Percentiles rank a stretch among this genome's conserved stretches.
These are phyloP conservation scores for Sebastes reedi DNA, from an alignment of 2,797 vertebrate species.

Conservation along the genomic window DNA sequence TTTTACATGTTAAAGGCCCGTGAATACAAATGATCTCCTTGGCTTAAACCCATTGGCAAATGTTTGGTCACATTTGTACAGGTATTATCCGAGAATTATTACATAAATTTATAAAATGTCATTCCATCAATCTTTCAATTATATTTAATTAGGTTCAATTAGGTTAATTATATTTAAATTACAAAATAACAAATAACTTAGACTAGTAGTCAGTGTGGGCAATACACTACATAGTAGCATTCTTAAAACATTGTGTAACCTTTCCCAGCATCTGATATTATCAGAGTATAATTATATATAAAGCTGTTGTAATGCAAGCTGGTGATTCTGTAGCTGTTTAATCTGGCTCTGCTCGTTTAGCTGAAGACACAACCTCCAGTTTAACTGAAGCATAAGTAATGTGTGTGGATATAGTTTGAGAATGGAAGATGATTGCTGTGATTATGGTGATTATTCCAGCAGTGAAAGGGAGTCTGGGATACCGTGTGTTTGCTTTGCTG, in stretches of 20 bases:
- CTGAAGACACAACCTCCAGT: constrained; percentile 47
- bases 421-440: constrained; percentile 76
- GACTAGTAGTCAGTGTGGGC: not conserved
- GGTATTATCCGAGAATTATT: constrained; percentile 4
- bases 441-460: constrained; percentile 76
- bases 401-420: constrained; percentile 74
- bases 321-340: constrained; percentile 53
- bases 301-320: constrained; percentile 2
- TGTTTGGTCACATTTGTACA: not conserved
- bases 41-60: constrained; percentile 2
- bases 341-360: constrained; percentile 58
- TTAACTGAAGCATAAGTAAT: constrained; percentile 70
- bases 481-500: constrained; percentile 74
- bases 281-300: constrained; percentile 36
- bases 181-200: constrained; percentile 22
- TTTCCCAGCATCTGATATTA: constrained; percentile 43
- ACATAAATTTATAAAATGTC: constrained; percentile 17
- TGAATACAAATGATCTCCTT: not conserved
- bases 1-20: not conserved
- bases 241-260: constrained; percentile 9
- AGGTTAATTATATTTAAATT: constrained; percentile 44
- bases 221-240: not conserved
- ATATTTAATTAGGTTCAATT: constrained; percentile 35
- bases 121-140: constrained; percentile 40
- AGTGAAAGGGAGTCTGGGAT: constrained; percentile 64